These are phyloP conservation scores for Leucosticte australis DNA, from an alignment of 2,113 vertebrate species.

Conservation along the genomic window DNA sequence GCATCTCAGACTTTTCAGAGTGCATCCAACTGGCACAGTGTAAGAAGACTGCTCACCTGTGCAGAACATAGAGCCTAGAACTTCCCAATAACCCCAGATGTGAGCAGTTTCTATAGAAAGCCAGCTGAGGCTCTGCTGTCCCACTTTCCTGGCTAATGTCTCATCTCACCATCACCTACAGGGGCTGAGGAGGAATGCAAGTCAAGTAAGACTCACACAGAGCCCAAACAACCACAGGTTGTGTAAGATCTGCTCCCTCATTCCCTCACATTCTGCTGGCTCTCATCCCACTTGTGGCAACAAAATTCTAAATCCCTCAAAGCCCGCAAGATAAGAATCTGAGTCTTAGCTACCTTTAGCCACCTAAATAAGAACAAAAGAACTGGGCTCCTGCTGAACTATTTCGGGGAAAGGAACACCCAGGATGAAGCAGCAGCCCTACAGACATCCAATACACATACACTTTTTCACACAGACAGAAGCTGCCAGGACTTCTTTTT, in stretches of 20 bases:
- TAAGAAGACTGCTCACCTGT: neutral
- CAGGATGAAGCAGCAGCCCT: neutral
- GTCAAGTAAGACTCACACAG: neutral
- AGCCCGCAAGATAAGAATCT: neutral
- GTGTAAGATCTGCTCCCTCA: neutral
- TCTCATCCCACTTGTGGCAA: neutral
- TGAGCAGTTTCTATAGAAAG: neutral
- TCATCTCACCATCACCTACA: neutral
- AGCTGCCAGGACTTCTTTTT: neutral
- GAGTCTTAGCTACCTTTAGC: neutral
- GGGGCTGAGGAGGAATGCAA: neutral
- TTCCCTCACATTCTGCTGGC: neutral
- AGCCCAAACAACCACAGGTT: neutral
- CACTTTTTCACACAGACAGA: neutral
- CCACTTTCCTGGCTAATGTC: neutral
- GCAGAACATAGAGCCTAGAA: neutral
- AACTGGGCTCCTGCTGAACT: neutral
- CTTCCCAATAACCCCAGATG: neutral
- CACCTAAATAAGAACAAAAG: neutral
- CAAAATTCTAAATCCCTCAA: conserved; percentile 1
- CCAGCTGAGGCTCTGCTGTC: neutral
- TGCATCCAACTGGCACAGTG: neutral
- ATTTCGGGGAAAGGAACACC: neutral
- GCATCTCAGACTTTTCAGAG: neutral
- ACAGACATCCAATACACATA: neutral